phyloP scores from a whole-genome alignment of 2,797 vertebrate species.

The Liasis olivaceus region DNA sequence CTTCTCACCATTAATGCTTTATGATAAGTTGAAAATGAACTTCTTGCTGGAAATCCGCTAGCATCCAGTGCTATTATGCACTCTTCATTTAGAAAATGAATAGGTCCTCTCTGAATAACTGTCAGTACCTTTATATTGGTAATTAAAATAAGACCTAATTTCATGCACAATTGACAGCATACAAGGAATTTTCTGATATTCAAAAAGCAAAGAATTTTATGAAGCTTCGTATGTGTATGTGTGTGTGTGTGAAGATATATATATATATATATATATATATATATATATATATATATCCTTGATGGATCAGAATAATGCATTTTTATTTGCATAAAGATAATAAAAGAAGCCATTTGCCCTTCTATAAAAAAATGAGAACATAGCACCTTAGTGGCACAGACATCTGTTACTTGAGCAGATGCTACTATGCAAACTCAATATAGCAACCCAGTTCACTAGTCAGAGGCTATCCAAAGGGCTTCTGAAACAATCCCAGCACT shows the following conservation, averaged over 20 bases:
- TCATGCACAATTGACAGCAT: conserved; percentile 73
- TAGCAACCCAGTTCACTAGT: conserved; percentile 64
- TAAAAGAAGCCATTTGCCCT: conserved; percentile 76
- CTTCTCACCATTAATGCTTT: conserved; percentile 11
- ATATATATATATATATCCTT: conserved; percentile 36
- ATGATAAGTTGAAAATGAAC: conserved; percentile 57
- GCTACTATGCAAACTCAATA: conserved; percentile 69
- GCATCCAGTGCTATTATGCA: conserved; percentile 47
- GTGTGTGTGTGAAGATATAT: conserved; percentile 46
- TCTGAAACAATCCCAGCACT: conserved; percentile 60
- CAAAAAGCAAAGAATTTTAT: conserved; percentile 65
- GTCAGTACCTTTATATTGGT: conserved; percentile 60
- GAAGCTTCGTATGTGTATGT: conserved; percentile 68
- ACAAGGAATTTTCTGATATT: conserved; percentile 68
- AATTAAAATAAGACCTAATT: conserved; percentile 73
- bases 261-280: too few relatives aligned
- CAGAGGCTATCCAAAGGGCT: conserved; percentile 57
- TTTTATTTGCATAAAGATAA: conserved; percentile 79
- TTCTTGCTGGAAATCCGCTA: conserved; percentile 58
- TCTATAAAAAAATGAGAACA: conserved; percentile 78
- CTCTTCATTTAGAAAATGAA: conserved; percentile 70
- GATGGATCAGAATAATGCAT: conserved; percentile 70
- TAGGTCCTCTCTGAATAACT: conserved; percentile 63
- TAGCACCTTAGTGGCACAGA: conserved; percentile 77
- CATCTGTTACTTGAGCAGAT: conserved; percentile 80